These are phyloP conservation scores for Trachelus iudaicus DNA, from an alignment of 2,888 invertebrate species.

Conservation along the genomic window DNA sequence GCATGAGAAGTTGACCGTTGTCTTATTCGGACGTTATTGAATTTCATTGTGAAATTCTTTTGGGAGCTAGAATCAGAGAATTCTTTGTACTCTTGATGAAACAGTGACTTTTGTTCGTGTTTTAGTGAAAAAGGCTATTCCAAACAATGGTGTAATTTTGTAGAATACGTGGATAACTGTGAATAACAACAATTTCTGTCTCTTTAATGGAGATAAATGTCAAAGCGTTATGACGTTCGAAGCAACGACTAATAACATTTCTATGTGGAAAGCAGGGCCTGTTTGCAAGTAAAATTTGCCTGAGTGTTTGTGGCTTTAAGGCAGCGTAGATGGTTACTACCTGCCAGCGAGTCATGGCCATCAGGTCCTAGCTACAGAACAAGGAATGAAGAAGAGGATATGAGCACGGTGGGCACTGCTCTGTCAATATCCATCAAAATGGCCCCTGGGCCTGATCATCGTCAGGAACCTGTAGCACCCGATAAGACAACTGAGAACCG, in stretches of 20 bases:
- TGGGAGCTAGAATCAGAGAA: too few relatives aligned
- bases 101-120: too few relatives aligned
- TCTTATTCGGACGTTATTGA: too few relatives aligned
- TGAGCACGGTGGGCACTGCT: slow-evolving; percentile 36
- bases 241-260: background rate
- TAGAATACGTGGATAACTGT: too few relatives aligned
- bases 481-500: slow-evolving; percentile 69
- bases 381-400: slow-evolving; percentile 26
- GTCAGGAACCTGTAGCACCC: slow-evolving; percentile 80
- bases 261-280: background rate
- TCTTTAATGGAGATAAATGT: too few relatives aligned
- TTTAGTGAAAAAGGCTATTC: too few relatives aligned
- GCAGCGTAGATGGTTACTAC: slow-evolving; percentile 14
- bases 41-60: too few relatives aligned
- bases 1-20: too few relatives aligned
- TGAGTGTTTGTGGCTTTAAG: slow-evolving; percentile 1
- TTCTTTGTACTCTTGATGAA: too few relatives aligned
- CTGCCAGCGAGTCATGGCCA: slow-evolving; percentile 10
- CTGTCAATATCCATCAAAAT: slow-evolving; percentile 69
- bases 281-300: too few relatives aligned
- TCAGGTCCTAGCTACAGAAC: slow-evolving; percentile 13
- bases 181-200: too few relatives aligned
- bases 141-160: too few relatives aligned
- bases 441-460: slow-evolving; percentile 83
- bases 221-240: background rate